Evolutionary conservation across 53 echinoderm and acorn worm species (phyloP), one percentile per base, ranked within the genome.

Genomic region (Glandiceps talaboti): DNA sequence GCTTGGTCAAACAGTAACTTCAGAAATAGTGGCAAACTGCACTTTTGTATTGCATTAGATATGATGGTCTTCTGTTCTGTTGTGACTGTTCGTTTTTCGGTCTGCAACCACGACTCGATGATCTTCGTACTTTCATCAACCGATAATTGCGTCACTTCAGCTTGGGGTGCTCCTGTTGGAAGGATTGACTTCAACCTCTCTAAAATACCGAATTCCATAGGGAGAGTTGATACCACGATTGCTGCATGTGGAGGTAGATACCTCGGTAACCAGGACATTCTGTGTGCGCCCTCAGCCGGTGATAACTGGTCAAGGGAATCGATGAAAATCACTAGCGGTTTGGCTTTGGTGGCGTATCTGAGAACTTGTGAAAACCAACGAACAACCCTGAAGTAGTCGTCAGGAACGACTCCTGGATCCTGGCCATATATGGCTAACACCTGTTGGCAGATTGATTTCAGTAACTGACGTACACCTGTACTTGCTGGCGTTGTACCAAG

Each of bases 241-340:
- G 83, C 83, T 33, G 76, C 83, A 77, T 87, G 32, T 25, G 73
- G 72, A 0, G 87, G 87, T 25, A 83, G 74, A 0, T 31, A 30
- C 80, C 75, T 87, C 27, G 87, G 87, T n/a, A 87, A 75, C 87
- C 87, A 87, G 10, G 79, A 76, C 87, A 87, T 45, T 27, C 83
- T 33, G 79, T 87, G 83, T 26, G 87, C 87, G 1, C 83, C 87
- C 26, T 87, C 33, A 27, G 79, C 83, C 27, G 75, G 26, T 45
- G 87, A 87, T 28, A 87, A 28, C 74, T 87, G 87, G 73, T 87
- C 87, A 26, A 87, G 80, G 0, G 83, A 83, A n/a, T 87, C 87
- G 10, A 87, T 76, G 25, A 87, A 80, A 31, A 87, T 80, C 27
- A 87, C 79, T 14, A 87, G 80, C 14, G 87, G 87, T 20, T 76